Evolutionary conservation across 2,888 invertebrate genomes (phyloP).

Genomic region (Esperia sulphurella): DNA sequence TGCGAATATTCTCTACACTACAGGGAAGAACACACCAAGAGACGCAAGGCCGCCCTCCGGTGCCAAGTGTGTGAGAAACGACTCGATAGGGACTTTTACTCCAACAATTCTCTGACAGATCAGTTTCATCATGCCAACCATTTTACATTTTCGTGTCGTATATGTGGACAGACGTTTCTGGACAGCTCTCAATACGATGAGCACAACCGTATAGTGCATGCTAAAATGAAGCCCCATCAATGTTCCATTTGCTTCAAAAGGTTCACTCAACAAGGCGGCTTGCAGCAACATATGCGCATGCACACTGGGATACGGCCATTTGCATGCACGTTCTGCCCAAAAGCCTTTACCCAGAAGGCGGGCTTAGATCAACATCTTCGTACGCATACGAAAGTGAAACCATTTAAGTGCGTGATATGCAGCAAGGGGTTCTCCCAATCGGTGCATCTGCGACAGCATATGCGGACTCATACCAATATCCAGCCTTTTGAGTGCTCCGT

Average conservation of each 20-base stretch:
- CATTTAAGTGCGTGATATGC: conserved; percentile 69
- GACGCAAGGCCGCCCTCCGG: conserved; percentile 64
- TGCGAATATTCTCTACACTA: conserved; percentile 72
- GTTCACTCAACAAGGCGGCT: conserved; percentile 68
- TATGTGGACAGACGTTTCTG: conserved; percentile 53
- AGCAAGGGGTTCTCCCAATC: conserved; percentile 70
- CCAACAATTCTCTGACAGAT: conserved; percentile 25
- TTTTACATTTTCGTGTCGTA: conserved; percentile 47
- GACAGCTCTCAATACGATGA: conserved; percentile 52
- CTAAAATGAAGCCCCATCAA: conserved; percentile 64
- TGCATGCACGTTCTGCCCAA: conserved; percentile 60
- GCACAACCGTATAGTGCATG: conserved; percentile 59
- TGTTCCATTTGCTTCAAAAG: conserved; percentile 64
- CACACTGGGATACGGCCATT: conserved; percentile 68
- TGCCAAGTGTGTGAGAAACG: conserved; percentile 73
- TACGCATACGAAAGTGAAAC: conserved; percentile 70
- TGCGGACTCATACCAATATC: conserved; percentile 73
- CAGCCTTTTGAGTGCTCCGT: conserved; percentile 67
- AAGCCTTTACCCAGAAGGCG: conserved; percentile 70
- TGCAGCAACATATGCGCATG: conserved; percentile 72
- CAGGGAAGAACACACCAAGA: conserved; percentile 68
- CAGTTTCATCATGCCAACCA: conserved; percentile 29
- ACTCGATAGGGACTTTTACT: conserved; percentile 49
- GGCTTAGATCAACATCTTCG: conserved; percentile 71
- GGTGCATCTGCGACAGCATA: conserved; percentile 69